These are phyloP conservation scores for Lithophane ornitopus DNA, from an alignment of 2,888 invertebrate species.

Conservation along the genomic window DNA sequence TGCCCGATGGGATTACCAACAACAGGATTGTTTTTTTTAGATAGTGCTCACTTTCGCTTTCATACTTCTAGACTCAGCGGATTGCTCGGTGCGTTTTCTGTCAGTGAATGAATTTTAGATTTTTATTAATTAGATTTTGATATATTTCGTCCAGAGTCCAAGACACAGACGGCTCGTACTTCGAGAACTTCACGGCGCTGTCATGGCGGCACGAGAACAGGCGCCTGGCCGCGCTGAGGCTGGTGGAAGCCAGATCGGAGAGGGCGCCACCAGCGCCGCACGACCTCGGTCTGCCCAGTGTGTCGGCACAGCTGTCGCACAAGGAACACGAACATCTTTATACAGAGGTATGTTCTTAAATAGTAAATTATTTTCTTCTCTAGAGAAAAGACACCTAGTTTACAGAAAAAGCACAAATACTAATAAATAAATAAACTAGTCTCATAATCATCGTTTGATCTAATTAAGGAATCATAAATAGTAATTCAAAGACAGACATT, in stretches of 20 bases:
- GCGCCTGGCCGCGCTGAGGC: constrained; percentile 94
- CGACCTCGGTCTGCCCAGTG: constrained; percentile 93
- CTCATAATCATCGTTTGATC: neutral
- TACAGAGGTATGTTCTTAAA: constrained; percentile 79
- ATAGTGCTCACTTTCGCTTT: neutral
- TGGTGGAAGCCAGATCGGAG: constrained; percentile 94
- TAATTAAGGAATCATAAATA: neutral
- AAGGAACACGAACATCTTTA: constrained; percentile 89
- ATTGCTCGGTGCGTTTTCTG: too few relatives aligned
- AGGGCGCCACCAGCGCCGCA: constrained; percentile 91
- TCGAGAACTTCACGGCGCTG: constrained; percentile 97
- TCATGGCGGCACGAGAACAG: constrained; percentile 98
- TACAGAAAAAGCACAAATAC: neutral
- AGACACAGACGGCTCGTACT: constrained; percentile 98
- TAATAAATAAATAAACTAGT: neutral
- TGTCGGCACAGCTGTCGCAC: constrained; percentile 93
- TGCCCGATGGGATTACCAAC: neutral
- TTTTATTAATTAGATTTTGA: neutral
- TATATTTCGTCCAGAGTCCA: constrained; percentile 93
- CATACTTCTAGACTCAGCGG: neutral
- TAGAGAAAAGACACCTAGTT: neutral
- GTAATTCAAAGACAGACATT: neutral
- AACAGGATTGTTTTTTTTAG: too few relatives aligned
- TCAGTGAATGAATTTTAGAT: neutral
- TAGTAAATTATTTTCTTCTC: neutral